These are phyloP conservation scores for Craseonycteris thonglongyai DNA, from an alignment of 2,113 vertebrate species.

Conservation along the genomic window DNA sequence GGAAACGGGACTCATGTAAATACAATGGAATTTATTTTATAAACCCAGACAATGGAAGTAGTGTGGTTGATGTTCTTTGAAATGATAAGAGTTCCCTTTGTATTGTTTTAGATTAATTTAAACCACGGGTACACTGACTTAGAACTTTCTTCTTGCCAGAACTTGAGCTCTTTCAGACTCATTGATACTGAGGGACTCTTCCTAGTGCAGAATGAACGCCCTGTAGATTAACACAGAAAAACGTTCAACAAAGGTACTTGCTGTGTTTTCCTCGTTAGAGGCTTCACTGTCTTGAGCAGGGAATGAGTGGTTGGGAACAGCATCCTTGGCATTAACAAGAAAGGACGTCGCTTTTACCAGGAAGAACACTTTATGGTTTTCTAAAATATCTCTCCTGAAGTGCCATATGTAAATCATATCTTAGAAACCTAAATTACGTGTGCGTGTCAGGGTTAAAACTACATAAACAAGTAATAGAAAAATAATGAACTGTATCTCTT, in stretches of 20 bases:
- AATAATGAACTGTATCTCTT: conserved; percentile 58
- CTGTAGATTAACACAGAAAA: conserved; percentile 78
- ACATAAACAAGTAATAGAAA: conserved; percentile 63
- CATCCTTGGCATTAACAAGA: conserved; percentile 77
- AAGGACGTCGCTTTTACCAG: conserved; percentile 79
- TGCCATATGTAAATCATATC: conserved; percentile 75
- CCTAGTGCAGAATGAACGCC: conserved; percentile 70
- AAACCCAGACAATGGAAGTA: conserved; percentile 68
- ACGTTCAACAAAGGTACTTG: conserved; percentile 73
- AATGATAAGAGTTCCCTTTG: conserved; percentile 70
- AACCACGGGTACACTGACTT: conserved; percentile 73
- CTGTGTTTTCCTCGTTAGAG: conserved; percentile 78
- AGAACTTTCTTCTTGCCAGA: conserved; percentile 78
- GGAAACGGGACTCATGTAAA: conserved; percentile 47
- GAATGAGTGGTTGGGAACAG: conserved; percentile 75
- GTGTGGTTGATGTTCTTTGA: conserved; percentile 67
- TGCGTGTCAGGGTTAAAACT: conserved; percentile 57
- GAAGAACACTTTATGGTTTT: conserved; percentile 72
- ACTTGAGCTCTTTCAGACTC: conserved; percentile 74
- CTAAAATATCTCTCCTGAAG: conserved; percentile 74
- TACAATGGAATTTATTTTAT: conserved; percentile 61
- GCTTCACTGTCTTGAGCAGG: conserved; percentile 74
- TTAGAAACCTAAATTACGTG: conserved; percentile 66
- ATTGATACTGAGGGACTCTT: conserved; percentile 75
- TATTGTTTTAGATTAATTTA: conserved; percentile 78